These are phyloP conservation scores for Didymodactylos carnosus DNA, from an alignment of 2,888 invertebrate genomes.

Conservation along the genomic window DNA sequence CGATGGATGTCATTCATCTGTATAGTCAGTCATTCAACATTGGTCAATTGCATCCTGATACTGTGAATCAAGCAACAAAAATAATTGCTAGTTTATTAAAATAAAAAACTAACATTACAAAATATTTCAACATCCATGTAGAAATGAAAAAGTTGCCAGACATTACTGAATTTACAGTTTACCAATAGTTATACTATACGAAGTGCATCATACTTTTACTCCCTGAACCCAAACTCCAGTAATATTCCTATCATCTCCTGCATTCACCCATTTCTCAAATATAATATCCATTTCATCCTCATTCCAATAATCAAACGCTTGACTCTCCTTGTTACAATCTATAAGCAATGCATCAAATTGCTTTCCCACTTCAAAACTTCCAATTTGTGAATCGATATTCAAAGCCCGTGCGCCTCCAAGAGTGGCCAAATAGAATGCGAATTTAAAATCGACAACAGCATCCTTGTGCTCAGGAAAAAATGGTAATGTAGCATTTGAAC, in stretches of 20 bases:
- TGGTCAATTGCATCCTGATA: too few species aligned
- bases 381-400: conserved; percentile 50
- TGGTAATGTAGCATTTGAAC: conserved; percentile 43
- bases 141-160: not conserved
- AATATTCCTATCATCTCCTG: conserved; percentile 64
- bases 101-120: not conserved
- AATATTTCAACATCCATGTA: not conserved
- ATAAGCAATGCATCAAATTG: conserved; percentile 66
- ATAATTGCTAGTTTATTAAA: not conserved
- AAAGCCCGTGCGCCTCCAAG: conserved; percentile 64
- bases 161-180: not conserved
- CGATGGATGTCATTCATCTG: too few species aligned
- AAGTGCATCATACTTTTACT: not conserved
- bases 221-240: conserved; percentile 46
- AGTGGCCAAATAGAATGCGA: conserved; percentile 64
- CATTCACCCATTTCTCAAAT: conserved; percentile 23
- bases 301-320: conserved; percentile 22
- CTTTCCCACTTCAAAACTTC: conserved; percentile 59
- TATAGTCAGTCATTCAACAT: too few species aligned
- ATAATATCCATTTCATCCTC: conserved; percentile 20
- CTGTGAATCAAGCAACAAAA: too few species aligned
- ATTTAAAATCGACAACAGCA: conserved; percentile 47
- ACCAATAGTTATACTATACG: not conserved
- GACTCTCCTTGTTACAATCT: conserved; percentile 41
- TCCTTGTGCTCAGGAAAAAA: conserved; percentile 18